phyloP scores from a whole-genome alignment of 2,113 vertebrate species.

The Brachypodius melanocephalos region DNA sequence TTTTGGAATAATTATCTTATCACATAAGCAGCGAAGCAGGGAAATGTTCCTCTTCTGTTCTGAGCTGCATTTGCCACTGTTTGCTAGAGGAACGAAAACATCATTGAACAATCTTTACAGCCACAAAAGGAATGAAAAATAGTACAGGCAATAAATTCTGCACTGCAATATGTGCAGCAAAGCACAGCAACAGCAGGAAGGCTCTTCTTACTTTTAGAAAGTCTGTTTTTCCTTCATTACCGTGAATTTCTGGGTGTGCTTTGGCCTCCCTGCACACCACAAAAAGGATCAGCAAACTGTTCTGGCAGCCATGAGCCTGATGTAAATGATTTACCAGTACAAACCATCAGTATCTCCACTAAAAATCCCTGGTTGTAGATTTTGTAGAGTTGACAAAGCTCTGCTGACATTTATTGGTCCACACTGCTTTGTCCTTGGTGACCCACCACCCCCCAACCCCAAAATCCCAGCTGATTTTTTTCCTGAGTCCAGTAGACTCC shows the following conservation, averaged over 20 bases:
- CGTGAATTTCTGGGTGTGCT: not conserved
- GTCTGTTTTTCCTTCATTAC: not conserved
- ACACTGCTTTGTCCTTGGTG: not conserved
- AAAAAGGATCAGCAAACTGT: not conserved
- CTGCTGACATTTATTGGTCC: not conserved
- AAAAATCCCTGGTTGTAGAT: not conserved
- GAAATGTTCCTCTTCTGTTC: not conserved
- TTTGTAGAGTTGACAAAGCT: not conserved
- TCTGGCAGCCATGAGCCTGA: not conserved
- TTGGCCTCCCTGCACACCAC: not conserved
- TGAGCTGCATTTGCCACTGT: conserved; percentile 5
- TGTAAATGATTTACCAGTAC: not conserved
- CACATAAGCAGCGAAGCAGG: not conserved
- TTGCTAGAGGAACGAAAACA: not conserved
- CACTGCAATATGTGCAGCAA: not conserved
- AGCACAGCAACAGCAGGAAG: not conserved
- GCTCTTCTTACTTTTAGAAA: not conserved
- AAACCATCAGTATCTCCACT: not conserved
- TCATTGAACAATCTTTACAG: not conserved
- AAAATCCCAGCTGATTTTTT: not conserved
- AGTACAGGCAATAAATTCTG: not conserved
- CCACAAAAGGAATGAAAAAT: not conserved
- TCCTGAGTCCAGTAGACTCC: not conserved
- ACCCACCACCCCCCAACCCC: not conserved
- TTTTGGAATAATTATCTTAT: conserved; percentile 25